These are phyloP conservation scores for Oreochromis tanganicae DNA, from an alignment of 2,113 vertebrate genomes.

Conservation along the genomic window DNA sequence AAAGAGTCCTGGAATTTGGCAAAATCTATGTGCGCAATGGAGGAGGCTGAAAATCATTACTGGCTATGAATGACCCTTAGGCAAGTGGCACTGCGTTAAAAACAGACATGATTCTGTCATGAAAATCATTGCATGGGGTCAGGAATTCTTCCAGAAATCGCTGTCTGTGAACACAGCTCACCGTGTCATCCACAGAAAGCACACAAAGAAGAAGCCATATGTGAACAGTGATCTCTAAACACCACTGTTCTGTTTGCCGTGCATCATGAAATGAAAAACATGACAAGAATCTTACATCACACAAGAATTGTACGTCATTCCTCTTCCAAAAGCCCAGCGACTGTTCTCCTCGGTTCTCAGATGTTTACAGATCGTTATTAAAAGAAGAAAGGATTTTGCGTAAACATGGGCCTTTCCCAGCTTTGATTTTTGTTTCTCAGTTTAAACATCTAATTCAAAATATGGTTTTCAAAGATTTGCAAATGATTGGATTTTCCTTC, in stretches of 20 bases:
- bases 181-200: not conserved
- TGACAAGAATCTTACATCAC: not conserved
- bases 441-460: not conserved
- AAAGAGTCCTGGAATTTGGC: no score
- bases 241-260: not conserved
- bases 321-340: not conserved
- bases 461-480: not conserved
- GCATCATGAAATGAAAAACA: not conserved
- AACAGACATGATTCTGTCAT: not conserved
- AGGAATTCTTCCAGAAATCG: not conserved
- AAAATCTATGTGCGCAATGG: not conserved
- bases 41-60: not conserved
- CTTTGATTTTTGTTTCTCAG: not conserved
- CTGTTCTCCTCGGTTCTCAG: not conserved
- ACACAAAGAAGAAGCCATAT: not conserved
- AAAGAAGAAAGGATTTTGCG: not conserved
- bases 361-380: not conserved
- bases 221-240: not conserved
- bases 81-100: not conserved
- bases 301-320: not conserved
- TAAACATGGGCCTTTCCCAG: not conserved
- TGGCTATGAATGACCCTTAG: not conserved
- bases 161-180: not conserved
- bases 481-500: not conserved
- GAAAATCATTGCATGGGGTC: not conserved